phyloP scores from a whole-genome alignment of 2,797 vertebrate species.

The Smutsia temminckii region DNA sequence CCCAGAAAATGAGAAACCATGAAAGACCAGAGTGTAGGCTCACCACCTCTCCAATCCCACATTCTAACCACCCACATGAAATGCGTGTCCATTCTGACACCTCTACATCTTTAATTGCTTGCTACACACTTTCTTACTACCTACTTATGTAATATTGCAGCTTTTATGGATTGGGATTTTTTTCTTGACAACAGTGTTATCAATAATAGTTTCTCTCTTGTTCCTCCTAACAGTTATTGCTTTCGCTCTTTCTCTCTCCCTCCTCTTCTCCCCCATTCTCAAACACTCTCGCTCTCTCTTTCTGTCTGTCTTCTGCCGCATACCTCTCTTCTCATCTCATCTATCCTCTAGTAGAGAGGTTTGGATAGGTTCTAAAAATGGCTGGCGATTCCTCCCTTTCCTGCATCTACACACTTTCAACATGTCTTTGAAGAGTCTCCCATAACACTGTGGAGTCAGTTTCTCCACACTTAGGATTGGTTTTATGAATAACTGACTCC shows the following conservation, averaged over 20 bases:
- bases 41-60: fast-evolving
- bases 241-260: too few species aligned
- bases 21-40: not conserved
- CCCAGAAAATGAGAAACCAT: not conserved
- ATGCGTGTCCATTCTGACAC: not conserved
- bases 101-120: not conserved
- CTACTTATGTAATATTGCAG: not conserved
- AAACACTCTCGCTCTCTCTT: too few species aligned
- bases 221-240: not conserved
- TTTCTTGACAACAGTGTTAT: not conserved
- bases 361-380: not conserved
- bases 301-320: not conserved
- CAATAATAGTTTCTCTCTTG: not conserved
- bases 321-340: not conserved
- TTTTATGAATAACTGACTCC: not conserved
- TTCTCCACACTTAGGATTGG: not conserved
- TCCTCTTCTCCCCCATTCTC: not conserved
- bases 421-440: not conserved
- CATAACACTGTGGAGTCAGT: not conserved
- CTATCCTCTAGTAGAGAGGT: not conserved
- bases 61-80: not conserved
- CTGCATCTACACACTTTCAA: not conserved
- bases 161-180: not conserved
- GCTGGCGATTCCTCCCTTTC: not conserved
- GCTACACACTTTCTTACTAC: not conserved